A percentile compares a stretch with the other conserved stretches of the same genome.
phyloP scores from a whole-genome alignment of 2,113 vertebrate genomes.

The Hoplias malabaricus region DNA sequence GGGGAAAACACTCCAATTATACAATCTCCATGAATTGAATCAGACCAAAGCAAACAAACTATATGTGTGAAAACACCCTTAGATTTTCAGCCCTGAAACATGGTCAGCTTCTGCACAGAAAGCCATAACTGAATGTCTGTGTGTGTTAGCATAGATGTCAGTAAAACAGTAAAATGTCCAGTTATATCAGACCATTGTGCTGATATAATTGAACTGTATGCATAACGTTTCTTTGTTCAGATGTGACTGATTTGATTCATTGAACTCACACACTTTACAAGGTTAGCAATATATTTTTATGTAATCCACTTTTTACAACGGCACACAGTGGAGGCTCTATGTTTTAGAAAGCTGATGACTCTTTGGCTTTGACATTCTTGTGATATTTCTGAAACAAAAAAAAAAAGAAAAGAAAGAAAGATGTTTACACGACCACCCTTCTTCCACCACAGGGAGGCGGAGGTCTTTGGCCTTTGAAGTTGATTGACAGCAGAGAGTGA shows the following conservation, averaged over 20 bases:
- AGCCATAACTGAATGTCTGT: background rate
- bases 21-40: too few relatives aligned
- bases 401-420: too few relatives aligned
- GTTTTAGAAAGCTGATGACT: background rate
- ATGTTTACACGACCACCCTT: slow-evolving; percentile 13
- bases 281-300: background rate
- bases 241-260: background rate
- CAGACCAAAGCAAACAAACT: too few relatives aligned
- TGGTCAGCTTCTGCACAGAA: background rate
- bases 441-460: slow-evolving; percentile 1
- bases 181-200: background rate
- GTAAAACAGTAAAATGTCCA: background rate
- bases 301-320: background rate
- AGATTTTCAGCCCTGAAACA: too few relatives aligned
- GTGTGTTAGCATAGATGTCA: background rate
- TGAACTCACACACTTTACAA: background rate
- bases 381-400: too few relatives aligned
- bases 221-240: background rate
- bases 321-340: background rate
- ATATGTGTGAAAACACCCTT: too few relatives aligned
- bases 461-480: slow-evolving; percentile 26
- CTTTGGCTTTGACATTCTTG: background rate
- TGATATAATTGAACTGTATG: background rate
- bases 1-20: too few relatives aligned
- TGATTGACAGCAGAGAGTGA: background rate